Conservation (phyloP, 2,888 invertebrate genomes). For the Rhimphoctona megacephalus region DNA sequence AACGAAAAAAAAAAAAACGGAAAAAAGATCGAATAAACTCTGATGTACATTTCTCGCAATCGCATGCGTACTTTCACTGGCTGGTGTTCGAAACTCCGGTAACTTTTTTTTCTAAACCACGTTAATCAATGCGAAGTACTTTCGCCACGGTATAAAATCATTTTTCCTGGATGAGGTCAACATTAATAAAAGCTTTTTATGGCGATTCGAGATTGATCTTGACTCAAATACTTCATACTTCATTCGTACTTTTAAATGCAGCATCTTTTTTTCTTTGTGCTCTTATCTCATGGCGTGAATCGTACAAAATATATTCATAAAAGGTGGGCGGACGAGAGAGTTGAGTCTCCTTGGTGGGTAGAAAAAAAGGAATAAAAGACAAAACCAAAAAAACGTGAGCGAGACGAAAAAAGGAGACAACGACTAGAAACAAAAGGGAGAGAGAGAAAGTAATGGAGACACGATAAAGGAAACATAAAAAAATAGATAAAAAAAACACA, state of each 20-base stretch:
- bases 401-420: neutral
- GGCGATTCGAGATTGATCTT: neutral
- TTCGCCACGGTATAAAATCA: neutral
- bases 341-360: conserved; percentile 40
- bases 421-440: neutral
- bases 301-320: conserved; percentile 41
- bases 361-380: conserved; percentile 13
- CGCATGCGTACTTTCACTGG: conserved; percentile 4
- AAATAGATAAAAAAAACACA: too few relatives aligned
- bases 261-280: neutral
- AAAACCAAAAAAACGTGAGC: conserved; percentile 21
- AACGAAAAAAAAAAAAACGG: neutral
- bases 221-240: neutral
- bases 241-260: neutral
- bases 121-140: conserved; percentile 11
- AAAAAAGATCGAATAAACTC: conserved; percentile 1
- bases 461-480: neutral
- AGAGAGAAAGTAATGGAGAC: neutral
- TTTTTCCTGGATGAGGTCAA: neutral
- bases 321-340: conserved; percentile 67
- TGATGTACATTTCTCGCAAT: neutral
- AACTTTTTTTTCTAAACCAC: neutral
- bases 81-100: neutral
- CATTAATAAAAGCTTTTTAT: conserved; percentile 1
- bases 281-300: neutral